Base-by-base conservation (phyloP, 1,140 invertebrate genomes). In the Cydia pomonella region DNA sequence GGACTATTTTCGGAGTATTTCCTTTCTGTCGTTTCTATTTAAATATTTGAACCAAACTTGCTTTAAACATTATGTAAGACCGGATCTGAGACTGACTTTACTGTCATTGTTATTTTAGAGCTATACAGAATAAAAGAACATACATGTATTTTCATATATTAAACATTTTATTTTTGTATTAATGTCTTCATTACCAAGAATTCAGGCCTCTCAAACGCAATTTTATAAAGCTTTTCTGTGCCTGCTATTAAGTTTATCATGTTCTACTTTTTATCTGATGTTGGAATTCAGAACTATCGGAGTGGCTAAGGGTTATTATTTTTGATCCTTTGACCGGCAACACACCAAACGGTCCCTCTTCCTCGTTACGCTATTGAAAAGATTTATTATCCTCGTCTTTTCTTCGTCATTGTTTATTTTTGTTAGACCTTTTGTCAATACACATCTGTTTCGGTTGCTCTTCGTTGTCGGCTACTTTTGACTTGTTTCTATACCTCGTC, bases 391-490 rank as follows among this genome's bases (percentile, higher is more conserved):
- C 73, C 73, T 47, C 53, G 69, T 72, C 64, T 75, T 76, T 76
- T 73, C 41, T 72, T 64, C 72, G 74, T 71, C 47, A 75, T 78
- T 82, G 79, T 86, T 86, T 83, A 82, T 82, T 83, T 80, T 81
- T 81, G 76, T 80, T 79, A 75, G 69, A 33, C 41, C 66, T 79
- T 80, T 82, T 84, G 79, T 82, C 80, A 82, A 84, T 82, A 84
- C 73, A 80, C 75, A 78, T 80, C 77, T 79, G 78, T 84, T 84
- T 81, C 75, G 75, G 69, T 71, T 33, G 74, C 62, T 73, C 59
- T 62, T 79, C 76, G 80, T 80, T 77, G 77, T 76, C 74, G 77
- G 33, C 74, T 13, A 38, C 64, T 69, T 69, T 18, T 69, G 29
- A 69, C 2, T 38, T 69, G 29, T 69, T 25, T 69, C n/a, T 69